Evolutionary conservation across 2,113 vertebrate genomes (phyloP), one percentile per base, ranked within the genome.

Genomic region (Paraplagusia blochii): DNA sequence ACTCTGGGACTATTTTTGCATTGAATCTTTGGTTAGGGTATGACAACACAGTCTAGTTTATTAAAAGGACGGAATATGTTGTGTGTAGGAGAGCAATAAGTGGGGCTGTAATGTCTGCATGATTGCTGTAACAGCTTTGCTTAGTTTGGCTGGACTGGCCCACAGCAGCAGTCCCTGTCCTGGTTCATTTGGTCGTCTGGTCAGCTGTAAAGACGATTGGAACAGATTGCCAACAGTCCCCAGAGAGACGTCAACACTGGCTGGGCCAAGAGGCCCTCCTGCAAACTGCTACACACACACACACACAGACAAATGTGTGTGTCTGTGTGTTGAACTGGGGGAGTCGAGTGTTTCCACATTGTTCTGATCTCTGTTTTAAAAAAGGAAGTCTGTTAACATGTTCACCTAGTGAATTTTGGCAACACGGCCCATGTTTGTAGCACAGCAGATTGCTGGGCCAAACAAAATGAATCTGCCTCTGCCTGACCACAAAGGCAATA

Each of bases 141-240:
- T 88, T 90, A 90, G 82, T 76, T 87, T 82, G 85, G 88, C 81
- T 76, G 79, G 84, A 80, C 81, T 83, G 79, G 86, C 86, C 86
- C 83, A 84, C 79, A 88, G 89, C 91, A 87, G 72, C 58, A 81
- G 84, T 82, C 84, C 87, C 88, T 90, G 90, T 91, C 90, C 92
- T 85, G 82, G 89, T 85, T 90, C 83, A 85, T 89, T 88, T 87
- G 90, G 82, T 90, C 79, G 62, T 89, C 87, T 87, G 90, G 82
- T 90, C 81, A 73, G 87, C 83, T 88, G 86, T 90, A 90, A 88
- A 91, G 88, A 88, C 88, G 88, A 90, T 92, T 90, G 90, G 90
- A 91, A 90, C 85, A 90, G 87, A 92, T 92, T 91, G 91, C 87
- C 90, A 79, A 88, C 81, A 81, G 80, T 85, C 88, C 87, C 85